Percentiles rank a stretch among this genome's conserved stretches.
Evolutionary conservation across 2,888 invertebrate genomes (phyloP).

Genomic region (Chirona hameri): DNA sequence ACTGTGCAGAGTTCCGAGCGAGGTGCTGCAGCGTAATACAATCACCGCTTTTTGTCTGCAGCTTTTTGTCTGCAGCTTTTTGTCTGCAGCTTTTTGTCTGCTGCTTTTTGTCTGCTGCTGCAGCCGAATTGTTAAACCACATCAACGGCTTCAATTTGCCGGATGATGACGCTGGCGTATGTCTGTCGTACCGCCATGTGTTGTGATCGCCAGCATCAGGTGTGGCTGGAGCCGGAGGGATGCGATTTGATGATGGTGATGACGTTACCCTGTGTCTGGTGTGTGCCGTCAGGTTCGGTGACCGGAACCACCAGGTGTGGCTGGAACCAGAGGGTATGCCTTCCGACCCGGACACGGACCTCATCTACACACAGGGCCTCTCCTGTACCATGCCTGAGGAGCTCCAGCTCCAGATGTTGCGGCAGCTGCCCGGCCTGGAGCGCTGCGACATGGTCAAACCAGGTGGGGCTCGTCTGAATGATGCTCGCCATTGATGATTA

Average conservation of each 20-base stretch:
- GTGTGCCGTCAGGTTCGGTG: slow-evolving; percentile 56
- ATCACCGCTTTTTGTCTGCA: no score
- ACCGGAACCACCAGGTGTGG: slow-evolving; percentile 69
- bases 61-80: no score
- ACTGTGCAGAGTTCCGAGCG: no score
- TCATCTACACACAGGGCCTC: slow-evolving; percentile 80
- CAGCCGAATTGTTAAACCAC: no score
- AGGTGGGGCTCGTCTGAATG: slow-evolving; percentile 47
- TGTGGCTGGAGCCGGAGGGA: slow-evolving; percentile 88
- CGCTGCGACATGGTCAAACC: slow-evolving; percentile 63
- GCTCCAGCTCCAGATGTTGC: slow-evolving; percentile 65
- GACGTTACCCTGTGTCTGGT: no score
- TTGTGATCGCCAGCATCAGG: slow-evolving; percentile 60
- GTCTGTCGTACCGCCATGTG: slow-evolving; percentile 53
- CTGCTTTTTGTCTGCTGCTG: no score
- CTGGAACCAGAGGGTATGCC: slow-evolving; percentile 85
- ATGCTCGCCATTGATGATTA: no score
- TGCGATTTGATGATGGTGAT: slow-evolving; percentile 49
- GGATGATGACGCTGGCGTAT: no score
- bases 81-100: no score
- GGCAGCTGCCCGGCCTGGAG: slow-evolving; percentile 68
- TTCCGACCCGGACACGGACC: slow-evolving; percentile 70
- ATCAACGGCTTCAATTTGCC: no score
- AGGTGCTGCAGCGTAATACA: no score
- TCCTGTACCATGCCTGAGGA: slow-evolving; percentile 78